Percentiles rank a stretch among this genome's conserved stretches.
phyloP scores from a whole-genome alignment of 2,797 vertebrate species.

The Sorex maritimensis region DNA sequence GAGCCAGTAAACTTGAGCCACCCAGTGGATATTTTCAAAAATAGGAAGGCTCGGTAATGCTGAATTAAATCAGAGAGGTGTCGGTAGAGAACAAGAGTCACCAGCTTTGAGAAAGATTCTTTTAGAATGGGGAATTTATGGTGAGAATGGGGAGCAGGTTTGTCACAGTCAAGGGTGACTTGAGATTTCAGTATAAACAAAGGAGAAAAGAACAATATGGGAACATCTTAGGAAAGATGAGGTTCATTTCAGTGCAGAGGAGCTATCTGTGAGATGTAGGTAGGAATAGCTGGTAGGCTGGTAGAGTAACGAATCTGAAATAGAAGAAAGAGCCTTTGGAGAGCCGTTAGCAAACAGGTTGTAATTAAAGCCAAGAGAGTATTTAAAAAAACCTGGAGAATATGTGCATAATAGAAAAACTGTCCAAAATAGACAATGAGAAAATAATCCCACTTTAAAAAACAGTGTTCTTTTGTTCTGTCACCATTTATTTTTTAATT shows the following conservation, averaged over 20 bases:
- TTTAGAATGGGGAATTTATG: slow-evolving; percentile 16
- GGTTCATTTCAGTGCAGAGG: neutral
- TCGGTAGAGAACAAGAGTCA: neutral
- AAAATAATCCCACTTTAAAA: neutral
- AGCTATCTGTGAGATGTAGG: neutral
- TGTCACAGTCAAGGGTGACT: neutral
- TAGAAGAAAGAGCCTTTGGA: neutral
- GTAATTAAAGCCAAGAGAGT: slow-evolving; percentile 15
- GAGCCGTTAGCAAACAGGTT: slow-evolving; percentile 6
- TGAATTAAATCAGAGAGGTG: neutral
- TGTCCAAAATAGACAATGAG: neutral
- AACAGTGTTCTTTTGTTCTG: too few species aligned
- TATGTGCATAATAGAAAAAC: neutral
- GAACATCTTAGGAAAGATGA: neutral
- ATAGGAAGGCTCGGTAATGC: neutral
- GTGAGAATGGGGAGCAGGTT: neutral
- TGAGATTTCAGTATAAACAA: neutral
- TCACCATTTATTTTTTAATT: too few species aligned
- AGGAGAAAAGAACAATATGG: neutral
- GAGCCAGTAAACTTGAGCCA: neutral
- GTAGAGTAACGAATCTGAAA: neutral
- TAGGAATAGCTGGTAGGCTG: neutral
- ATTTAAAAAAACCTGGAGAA: slow-evolving; percentile 12
- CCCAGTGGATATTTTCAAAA: slow-evolving; percentile 2
- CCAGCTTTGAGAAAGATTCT: neutral